Evolutionary conservation across 2,113 vertebrate species (phyloP), one percentile per base, ranked within the genome.

Genomic region (Phrynosoma blainvillii): DNA sequence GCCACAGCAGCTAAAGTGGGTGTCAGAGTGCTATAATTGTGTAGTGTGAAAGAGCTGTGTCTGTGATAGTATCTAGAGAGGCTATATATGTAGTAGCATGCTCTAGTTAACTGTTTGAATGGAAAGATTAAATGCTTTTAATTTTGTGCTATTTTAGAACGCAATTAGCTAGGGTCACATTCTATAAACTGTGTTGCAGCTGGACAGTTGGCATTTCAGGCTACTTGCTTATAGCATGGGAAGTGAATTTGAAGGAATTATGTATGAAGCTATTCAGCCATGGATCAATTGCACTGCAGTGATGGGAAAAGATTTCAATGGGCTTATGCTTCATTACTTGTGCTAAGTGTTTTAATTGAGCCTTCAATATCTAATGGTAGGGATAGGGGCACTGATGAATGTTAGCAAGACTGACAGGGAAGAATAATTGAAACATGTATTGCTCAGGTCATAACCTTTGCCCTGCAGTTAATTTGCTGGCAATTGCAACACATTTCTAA

Each of bases 291-390:
- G 92, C 75, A 90, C 65, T 79, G 87, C 93, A 90, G 89, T 86
- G 93, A 82, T 90, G 36, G 71, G 54, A 14, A 80, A 85, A 93
- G 76, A 82, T 92, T 85, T 93, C 89, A 87, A 1, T 42, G 59
- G 92, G 93, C 94, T 76, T 85, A 90, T 90, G 93, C 91, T 90
- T 91, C 90, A 85, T 95, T 95, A 90, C 87, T 47, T 74, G 52
- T 71, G 85, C 70, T 0, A 0, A 73, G 80, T 88, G 71, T 80
- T 91, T 93, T 88, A 94, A 86, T 86, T 71, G 89, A 79, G 90
- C 83, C 65, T 85, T 21, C 80, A 85, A 79, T 86, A 83, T 85
- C 88, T 70, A 42, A 81, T 78, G 85, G 42, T 84, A 88, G 66
- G 74, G 25, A 71, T 71, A 82, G 40, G 88, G 73, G 75, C 78